Evolutionary conservation across 2,888 invertebrate genomes (phyloP).

Genomic region (Plemyria rubiginata): DNA sequence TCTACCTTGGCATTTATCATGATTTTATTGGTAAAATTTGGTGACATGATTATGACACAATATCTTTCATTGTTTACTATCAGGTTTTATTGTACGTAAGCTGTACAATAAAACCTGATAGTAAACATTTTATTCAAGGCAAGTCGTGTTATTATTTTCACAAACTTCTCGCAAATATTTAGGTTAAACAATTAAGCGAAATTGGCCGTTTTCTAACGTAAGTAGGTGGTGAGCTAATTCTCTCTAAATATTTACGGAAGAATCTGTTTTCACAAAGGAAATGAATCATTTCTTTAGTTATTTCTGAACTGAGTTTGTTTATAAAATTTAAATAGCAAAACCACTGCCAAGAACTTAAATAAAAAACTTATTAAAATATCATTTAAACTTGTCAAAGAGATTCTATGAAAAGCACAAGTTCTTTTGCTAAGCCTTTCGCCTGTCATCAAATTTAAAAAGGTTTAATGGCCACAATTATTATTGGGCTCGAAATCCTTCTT

Average conservation of each 20-base stretch:
- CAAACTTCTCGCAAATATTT: slow-evolving; percentile 24
- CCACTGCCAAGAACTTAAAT: background rate
- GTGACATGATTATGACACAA: slow-evolving; percentile 39
- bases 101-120: too few relatives aligned
- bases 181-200: slow-evolving; percentile 5
- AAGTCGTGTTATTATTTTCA: slow-evolving; percentile 13
- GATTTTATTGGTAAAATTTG: slow-evolving; percentile 31
- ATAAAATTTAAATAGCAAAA: background rate
- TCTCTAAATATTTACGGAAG: slow-evolving; percentile 21
- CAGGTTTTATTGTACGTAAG: slow-evolving; percentile 14
- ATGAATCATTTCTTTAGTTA: slow-evolving; percentile 7
- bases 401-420: background rate
- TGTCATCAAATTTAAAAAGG: slow-evolving; percentile 22
- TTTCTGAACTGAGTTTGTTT: background rate
- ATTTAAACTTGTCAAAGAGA: background rate
- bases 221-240: slow-evolving; percentile 23
- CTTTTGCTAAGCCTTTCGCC: slow-evolving; percentile 11
- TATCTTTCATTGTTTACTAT: slow-evolving; percentile 31
- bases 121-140: slow-evolving; percentile 13
- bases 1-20: slow-evolving; percentile 42
- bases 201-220: slow-evolving; percentile 18
- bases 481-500: slow-evolving; percentile 34
- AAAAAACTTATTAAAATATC: background rate
- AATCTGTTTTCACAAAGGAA: slow-evolving; percentile 10
- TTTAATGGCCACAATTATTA: slow-evolving; percentile 35